Evolutionary conservation across 2,113 vertebrate genomes (phyloP).

Genomic region (Ciconia boyciana): DNA sequence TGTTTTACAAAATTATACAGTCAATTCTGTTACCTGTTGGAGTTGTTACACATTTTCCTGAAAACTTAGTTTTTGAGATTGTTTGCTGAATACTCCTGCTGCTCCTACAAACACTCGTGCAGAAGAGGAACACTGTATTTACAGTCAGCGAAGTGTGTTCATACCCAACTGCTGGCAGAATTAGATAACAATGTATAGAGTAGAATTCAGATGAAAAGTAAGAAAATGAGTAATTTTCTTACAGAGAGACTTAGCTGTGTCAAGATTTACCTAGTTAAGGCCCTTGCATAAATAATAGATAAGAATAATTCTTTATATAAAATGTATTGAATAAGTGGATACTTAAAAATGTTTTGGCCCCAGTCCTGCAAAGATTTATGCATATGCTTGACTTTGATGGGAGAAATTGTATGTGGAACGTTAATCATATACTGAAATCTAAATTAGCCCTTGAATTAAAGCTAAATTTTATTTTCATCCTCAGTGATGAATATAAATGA

Average conservation of each 20-base stretch:
- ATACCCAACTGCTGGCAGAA: neutral
- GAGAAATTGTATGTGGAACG: neutral
- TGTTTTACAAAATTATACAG: neutral
- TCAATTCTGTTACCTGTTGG: neutral
- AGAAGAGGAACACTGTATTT: neutral
- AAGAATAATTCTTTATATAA: neutral
- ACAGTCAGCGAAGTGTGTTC: neutral
- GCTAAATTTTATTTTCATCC: conserved; percentile 19
- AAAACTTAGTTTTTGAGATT: neutral
- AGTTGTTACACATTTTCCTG: neutral
- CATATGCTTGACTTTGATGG: conserved; percentile 26
- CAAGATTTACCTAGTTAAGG: conserved; percentile 5
- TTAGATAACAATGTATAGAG: neutral
- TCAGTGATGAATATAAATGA: conserved; percentile 37
- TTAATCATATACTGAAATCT: conserved; percentile 21
- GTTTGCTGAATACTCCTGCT: neutral
- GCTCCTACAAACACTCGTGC: neutral
- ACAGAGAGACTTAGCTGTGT: neutral
- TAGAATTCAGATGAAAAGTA: neutral
- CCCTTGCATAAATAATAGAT: neutral
- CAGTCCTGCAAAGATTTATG: conserved; percentile 1
- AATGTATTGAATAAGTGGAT: neutral
- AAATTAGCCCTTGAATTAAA: conserved; percentile 29
- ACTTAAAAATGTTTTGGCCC: conserved; percentile 18
- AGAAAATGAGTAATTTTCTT: neutral